Evolutionary conservation across 2,888 invertebrate species (phyloP).

Genomic region (Embidobia sp.): DNA sequence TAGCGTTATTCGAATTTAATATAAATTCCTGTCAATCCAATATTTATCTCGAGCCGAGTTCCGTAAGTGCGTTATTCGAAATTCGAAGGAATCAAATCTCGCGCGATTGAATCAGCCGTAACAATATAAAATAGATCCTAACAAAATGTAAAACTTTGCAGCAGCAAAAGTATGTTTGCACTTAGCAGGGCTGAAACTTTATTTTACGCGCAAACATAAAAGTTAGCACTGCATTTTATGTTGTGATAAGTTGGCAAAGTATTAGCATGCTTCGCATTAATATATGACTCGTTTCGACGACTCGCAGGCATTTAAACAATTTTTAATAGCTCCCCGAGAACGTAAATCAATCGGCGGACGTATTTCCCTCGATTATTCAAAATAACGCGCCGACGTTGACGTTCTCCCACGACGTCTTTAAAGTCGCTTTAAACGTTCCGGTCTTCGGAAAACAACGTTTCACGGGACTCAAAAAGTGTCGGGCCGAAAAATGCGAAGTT

Average conservation of each 20-base stretch:
- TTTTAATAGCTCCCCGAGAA: background rate
- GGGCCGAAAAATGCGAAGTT: slow-evolving; percentile 31
- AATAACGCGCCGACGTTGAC: no score
- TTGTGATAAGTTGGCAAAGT: background rate
- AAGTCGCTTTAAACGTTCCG: no score
- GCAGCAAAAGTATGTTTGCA: background rate
- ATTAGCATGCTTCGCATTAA: background rate
- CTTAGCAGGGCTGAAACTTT: background rate
- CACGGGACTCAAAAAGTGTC: slow-evolving; percentile 19
- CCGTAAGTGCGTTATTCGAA: background rate
- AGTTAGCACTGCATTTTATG: background rate
- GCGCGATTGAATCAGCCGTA: background rate
- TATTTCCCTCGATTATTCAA: no score
- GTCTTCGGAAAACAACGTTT: no score
- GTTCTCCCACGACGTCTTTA: no score
- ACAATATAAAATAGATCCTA: background rate
- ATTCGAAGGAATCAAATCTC: background rate
- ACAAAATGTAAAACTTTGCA: background rate
- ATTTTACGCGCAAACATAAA: background rate
- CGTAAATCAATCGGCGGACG: no score
- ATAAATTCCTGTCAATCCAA: no score
- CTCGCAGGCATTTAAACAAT: background rate
- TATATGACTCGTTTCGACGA: background rate
- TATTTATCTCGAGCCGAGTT: no score
- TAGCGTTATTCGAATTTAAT: no score